Evolutionary conservation across 2,113 vertebrate genomes (phyloP).

Genomic region (Tyrannus savana): DNA sequence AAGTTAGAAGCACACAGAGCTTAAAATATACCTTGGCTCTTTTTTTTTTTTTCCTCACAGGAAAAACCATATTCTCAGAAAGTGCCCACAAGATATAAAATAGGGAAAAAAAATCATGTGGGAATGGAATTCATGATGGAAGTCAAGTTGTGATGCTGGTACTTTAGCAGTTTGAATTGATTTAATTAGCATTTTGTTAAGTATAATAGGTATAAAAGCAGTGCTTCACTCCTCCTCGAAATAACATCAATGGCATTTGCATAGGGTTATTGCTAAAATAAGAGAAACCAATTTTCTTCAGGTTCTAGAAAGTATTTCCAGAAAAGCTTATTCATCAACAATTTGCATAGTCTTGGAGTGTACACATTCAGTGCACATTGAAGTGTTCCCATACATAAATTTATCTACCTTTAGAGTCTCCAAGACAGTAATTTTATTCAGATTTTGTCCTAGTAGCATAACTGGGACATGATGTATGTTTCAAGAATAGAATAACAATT

Average conservation of each 20-base stretch:
- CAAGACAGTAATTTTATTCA: background rate
- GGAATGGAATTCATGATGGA: background rate
- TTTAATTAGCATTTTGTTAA: background rate
- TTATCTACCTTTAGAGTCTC: background rate
- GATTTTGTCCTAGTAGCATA: background rate
- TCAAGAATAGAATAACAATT: background rate
- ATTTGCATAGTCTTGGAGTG: background rate
- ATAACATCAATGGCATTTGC: background rate
- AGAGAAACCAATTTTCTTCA: background rate
- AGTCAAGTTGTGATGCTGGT: background rate
- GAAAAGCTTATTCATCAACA: background rate
- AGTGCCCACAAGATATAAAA: background rate
- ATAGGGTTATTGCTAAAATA: background rate
- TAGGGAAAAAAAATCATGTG: background rate
- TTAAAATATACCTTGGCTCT: background rate
- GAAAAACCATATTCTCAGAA: background rate
- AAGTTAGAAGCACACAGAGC: background rate
- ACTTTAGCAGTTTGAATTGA: background rate
- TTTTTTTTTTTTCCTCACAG: background rate
- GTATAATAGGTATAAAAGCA: background rate
- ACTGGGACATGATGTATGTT: background rate
- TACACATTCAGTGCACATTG: rapidly evolving
- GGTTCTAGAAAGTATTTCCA: background rate
- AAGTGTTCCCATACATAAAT: background rate
- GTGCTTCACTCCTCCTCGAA: background rate